A percentile compares a stretch with the other conserved stretches of the same genome.
Conservation (phyloP, 2,113 vertebrate genomes). For the Myxocyprinus asiaticus region DNA sequence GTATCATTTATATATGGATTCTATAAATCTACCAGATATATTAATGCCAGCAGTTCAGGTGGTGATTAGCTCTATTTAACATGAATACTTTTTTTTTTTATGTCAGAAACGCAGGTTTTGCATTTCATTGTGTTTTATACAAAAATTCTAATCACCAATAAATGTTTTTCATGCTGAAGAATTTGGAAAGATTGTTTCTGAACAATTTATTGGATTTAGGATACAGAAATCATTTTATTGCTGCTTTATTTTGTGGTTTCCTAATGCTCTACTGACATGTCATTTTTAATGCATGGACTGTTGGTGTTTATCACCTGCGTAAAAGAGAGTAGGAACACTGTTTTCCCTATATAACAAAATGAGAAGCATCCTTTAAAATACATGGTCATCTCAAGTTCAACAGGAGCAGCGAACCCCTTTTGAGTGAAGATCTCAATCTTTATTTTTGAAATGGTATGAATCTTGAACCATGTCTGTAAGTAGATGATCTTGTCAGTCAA, state of each 20-base stretch:
- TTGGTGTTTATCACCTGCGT: too few relatives aligned
- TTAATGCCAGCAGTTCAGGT: conserved; percentile 52
- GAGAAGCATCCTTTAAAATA: too few relatives aligned
- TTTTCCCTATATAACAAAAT: too few relatives aligned
- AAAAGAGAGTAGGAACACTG: too few relatives aligned
- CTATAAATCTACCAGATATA: conserved; percentile 65
- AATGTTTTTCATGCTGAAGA: conserved; percentile 34
- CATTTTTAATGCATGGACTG: too few relatives aligned
- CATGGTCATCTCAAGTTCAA: too few relatives aligned
- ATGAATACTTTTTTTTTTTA: conserved; percentile 37
- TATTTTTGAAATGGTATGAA: too few relatives aligned
- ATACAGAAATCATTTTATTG: too few relatives aligned
- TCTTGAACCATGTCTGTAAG: conserved; percentile 6
- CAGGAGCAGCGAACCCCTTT: not conserved
- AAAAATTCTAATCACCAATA: conserved; percentile 46
- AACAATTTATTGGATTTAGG: not conserved
- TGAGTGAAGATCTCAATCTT: not conserved
- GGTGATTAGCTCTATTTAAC: conserved; percentile 10
- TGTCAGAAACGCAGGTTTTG: conserved; percentile 39
- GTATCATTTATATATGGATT: conserved; percentile 73
- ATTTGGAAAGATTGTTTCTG: not conserved
- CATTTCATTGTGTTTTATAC: conserved; percentile 37
- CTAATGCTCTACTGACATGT: too few relatives aligned
- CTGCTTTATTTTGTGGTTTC: too few relatives aligned
- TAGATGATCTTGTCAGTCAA: conserved; percentile 30